phyloP scores from a whole-genome alignment of 2,888 invertebrate species.

The Phortica magna region DNA sequence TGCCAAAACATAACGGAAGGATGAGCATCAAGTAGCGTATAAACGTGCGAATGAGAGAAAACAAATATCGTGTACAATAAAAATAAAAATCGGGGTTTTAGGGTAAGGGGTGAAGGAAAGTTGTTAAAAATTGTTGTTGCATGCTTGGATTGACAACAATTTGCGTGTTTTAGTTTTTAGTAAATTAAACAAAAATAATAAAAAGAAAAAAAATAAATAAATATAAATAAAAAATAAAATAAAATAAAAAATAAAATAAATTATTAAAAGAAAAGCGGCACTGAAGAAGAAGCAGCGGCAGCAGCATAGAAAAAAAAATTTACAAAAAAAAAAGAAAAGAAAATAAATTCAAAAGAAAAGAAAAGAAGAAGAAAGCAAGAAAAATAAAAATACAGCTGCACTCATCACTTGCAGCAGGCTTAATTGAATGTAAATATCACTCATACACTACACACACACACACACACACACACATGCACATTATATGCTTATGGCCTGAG shows the following conservation, averaged over 20 bases:
- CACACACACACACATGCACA: conserved; percentile 7
- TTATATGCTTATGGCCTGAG: background rate
- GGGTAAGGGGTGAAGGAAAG: background rate
- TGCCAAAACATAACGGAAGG: background rate
- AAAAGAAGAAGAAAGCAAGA: background rate
- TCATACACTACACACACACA: background rate
- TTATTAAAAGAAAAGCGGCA: no score
- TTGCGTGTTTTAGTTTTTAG: conserved; percentile 19
- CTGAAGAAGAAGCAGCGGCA: no score
- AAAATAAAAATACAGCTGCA: background rate
- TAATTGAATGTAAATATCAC: conserved; percentile 22
- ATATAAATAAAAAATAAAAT: background rate
- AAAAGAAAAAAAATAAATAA: background rate
- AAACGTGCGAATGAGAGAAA: no score
- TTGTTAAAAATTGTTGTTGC: background rate
- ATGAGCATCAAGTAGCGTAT: background rate
- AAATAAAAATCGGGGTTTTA: background rate
- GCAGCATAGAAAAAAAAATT: no score
- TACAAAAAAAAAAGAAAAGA: background rate
- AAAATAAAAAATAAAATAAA: background rate
- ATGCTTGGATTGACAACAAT: conserved; percentile 5
- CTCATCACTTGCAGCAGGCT: conserved; percentile 14
- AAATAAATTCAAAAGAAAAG: background rate
- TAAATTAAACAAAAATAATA: conserved; percentile 5
- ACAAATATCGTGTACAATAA: no score